Evolutionary conservation across 2,888 invertebrate species (phyloP), one percentile per base, ranked within the genome.

Genomic region (Rhagonycha lutea): DNA sequence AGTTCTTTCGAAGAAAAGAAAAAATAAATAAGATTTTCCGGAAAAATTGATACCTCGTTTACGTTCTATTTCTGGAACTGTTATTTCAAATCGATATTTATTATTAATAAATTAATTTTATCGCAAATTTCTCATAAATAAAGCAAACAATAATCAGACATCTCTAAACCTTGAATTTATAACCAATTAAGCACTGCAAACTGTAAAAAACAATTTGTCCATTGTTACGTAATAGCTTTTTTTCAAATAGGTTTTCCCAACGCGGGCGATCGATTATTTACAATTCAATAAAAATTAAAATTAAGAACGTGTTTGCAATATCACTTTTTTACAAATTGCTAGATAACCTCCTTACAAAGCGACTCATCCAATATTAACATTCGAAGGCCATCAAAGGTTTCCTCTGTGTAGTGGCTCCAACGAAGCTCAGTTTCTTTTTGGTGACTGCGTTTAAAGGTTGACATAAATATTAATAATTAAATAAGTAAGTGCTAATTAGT

Each of bases 351-450:
- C 63, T 26, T 23, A 65, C 7, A 47, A 47, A 47, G n/a, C 63
- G 63, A 65, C 63, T 65, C 63, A 65, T 65, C 63, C 63, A 65
- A 65, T 65, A 24, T 65, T 65, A 65, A 65, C 24, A 24, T 65
- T 65, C 26, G 63, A 65, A 65, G 63, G 63, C 63, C 63, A 24
- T n/a, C 47, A n/a, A 47, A 65, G 26, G 63, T 65, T 24, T 65
- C 3, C 23, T 14, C 26, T 65, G 63, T 65, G 7, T n/a, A 65
- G 24, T 65, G 4, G 12, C 26, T 23, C 63, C 12, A 24, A 65
- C 63, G 26, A 65, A 47, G 26, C 63, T 65, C 63, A 65, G 63
- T 65, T 65, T 65, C 63, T 65, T 65, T 26, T 65, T 12, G 63
- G 63, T 65, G 24, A n/a, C 26, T 8, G 63, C 26, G n/a, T 23